Evolutionary conservation across 2,888 invertebrate genomes (phyloP), one percentile per base, ranked within the genome.

Genomic region (Bimastos eiseni): DNA sequence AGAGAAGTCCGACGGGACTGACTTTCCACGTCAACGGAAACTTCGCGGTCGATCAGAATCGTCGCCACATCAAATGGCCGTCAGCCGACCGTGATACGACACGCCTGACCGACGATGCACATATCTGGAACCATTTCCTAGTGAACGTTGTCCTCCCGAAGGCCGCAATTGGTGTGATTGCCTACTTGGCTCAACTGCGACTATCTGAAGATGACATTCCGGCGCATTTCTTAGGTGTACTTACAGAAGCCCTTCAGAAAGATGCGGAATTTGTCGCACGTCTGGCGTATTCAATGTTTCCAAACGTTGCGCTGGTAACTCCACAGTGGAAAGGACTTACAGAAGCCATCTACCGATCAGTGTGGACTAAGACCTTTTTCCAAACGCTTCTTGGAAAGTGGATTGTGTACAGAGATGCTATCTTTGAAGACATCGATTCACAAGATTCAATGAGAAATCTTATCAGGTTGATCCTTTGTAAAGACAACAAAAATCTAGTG

Each of bases 91-190:
- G 90, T 21, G 90, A 91, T 21, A 21, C n/a, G 55, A 17, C 89
- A 15, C 83, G 36, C 41, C 24, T 91, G 70, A 92, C 90, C 34
- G 94, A 94, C 92, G 93, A 93, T 90, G 86, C 92, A 21, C 92
- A 93, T 33, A 88, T 91, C 33, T 94, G 94, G 94, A 94, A 94
- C 91, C 91, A 93, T 24, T 91, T 92, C 37, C 91, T 94, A 3
- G 91, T 94, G 21, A 90, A 89, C 24, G 94, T 94, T 91, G 93
- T 93, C 0, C 70, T 94, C 2, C 93, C 94, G 34, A 89, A 91
- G 36, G 93, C 93, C 17, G 94, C 94, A 88, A 70, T 89, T 34
- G 83, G 88, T 33, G 91, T 93, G 30, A 41, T 94, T 15, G 86
- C 90, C 33, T 89, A 93, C 38, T 89, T 93, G 36, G 92, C 92